A percentile compares a stretch with the other conserved stretches of the same genome.
Evolutionary conservation across 2,888 invertebrate species (phyloP).

Genomic region (Sisyra nigra): DNA sequence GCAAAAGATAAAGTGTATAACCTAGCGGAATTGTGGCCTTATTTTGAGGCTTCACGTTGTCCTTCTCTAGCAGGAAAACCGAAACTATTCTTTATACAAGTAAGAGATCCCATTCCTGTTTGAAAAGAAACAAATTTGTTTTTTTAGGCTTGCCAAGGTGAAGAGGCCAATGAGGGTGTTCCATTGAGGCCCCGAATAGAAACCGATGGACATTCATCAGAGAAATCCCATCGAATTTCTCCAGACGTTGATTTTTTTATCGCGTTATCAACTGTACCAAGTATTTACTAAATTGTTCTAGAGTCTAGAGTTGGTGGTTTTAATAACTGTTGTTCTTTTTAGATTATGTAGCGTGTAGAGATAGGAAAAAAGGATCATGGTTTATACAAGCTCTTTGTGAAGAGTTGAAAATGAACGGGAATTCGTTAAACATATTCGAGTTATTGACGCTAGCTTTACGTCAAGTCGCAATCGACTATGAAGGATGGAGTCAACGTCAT

Average conservation of each 20-base stretch:
- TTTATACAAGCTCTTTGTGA: constrained; percentile 85
- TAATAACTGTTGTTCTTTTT: too few relatives aligned
- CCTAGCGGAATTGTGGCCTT: constrained; percentile 62
- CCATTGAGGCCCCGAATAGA: constrained; percentile 50
- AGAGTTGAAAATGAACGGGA: constrained; percentile 57
- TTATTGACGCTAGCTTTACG: constrained; percentile 74
- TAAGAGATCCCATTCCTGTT: too few relatives aligned
- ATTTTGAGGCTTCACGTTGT: constrained; percentile 68
- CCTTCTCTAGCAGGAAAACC: constrained; percentile 74
- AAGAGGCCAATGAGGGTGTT: constrained; percentile 64
- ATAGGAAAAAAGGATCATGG: constrained; percentile 92
- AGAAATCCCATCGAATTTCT: constrained; percentile 67
- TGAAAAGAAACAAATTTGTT: constrained; percentile 33
- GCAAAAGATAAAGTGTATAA: constrained; percentile 74
- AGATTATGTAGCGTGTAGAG: constrained; percentile 91
- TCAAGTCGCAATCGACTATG: constrained; percentile 77
- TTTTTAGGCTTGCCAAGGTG: constrained; percentile 91
- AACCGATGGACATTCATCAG: constrained; percentile 55
- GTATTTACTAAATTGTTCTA: too few relatives aligned
- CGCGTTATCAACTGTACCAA: constrained; percentile 87
- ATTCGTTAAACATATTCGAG: constrained; percentile 63
- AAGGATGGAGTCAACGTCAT: constrained; percentile 63
- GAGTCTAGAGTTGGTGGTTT: too few relatives aligned
- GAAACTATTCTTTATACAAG: constrained; percentile 39
- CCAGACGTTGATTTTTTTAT: constrained; percentile 87